phyloP scores from a whole-genome alignment of 1,140 invertebrate genomes.

The Cepaea nemoralis region DNA sequence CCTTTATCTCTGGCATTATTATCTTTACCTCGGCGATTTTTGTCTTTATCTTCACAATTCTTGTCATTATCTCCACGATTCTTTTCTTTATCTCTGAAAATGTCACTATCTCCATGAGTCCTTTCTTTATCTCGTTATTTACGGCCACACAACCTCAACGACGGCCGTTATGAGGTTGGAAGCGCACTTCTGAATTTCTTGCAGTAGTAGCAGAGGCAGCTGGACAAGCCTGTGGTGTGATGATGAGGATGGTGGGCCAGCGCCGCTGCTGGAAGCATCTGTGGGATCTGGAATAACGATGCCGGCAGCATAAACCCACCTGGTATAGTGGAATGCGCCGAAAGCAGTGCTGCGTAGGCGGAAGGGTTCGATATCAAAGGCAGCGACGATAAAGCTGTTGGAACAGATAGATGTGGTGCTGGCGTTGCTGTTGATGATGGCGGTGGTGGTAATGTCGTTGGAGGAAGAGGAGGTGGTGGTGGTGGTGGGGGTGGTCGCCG shows the following conservation, averaged over 20 bases:
- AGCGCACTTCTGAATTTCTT: neutral
- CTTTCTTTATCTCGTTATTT: too few relatives aligned
- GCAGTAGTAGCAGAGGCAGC: neutral
- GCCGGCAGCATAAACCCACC: conserved; percentile 2
- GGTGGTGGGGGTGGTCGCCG: conserved; percentile 20
- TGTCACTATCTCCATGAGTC: too few relatives aligned
- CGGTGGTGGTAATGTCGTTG: neutral
- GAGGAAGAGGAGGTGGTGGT: neutral
- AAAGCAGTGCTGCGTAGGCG: neutral
- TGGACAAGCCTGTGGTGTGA: neutral
- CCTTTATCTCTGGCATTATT: too few relatives aligned
- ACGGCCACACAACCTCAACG: too few relatives aligned
- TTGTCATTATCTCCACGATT: too few relatives aligned
- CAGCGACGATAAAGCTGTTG: neutral
- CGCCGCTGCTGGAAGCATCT: conserved; percentile 1
- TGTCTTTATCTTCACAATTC: too few relatives aligned
- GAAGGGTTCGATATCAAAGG: conserved; percentile 13
- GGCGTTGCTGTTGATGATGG: neutral
- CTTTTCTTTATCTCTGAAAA: too few relatives aligned
- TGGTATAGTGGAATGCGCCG: neutral
- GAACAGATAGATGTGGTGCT: neutral
- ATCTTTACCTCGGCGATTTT: too few relatives aligned
- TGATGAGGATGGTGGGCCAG: neutral
- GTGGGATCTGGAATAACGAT: neutral
- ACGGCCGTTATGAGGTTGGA: too few relatives aligned